phyloP scores from a whole-genome alignment of 2,888 invertebrate species.

The Pammene fasciana region DNA sequence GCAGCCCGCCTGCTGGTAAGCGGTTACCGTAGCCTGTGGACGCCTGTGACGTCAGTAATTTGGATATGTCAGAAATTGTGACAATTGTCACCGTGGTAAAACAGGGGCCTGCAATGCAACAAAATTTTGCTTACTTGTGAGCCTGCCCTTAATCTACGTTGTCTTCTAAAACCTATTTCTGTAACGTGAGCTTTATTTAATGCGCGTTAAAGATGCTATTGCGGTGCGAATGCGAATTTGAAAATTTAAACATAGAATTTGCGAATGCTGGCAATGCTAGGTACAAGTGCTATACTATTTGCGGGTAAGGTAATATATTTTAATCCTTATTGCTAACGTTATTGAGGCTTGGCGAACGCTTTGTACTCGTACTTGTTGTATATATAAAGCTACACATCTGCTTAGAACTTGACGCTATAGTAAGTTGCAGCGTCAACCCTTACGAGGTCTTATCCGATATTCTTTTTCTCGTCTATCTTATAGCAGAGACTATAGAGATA shows the following conservation, averaged over 20 bases:
- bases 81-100: no score
- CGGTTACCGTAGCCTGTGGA: no score
- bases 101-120: no score
- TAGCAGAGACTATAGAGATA: no score
- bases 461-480: not conserved
- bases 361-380: not conserved
- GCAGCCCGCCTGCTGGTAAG: no score
- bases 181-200: not conserved
- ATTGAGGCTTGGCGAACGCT: not conserved
- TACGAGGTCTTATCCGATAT: not conserved
- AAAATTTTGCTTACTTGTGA: not conserved
- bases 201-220: not conserved
- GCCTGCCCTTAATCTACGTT: constrained; percentile 3
- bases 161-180: not conserved
- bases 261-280: constrained; percentile 3
- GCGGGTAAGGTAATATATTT: not conserved
- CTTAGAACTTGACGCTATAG: constrained; percentile 10
- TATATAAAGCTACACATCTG: not conserved
- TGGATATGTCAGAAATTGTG: no score
- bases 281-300: not conserved
- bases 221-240: not conserved
- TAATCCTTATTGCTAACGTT: not conserved
- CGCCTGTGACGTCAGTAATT: no score
- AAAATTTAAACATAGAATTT: not conserved
- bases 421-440: constrained; percentile 7